Percentiles rank a stretch among this genome's conserved stretches.
Evolutionary conservation across 2,113 vertebrate genomes (phyloP).

Genomic region (Thermophis baileyi): DNA sequence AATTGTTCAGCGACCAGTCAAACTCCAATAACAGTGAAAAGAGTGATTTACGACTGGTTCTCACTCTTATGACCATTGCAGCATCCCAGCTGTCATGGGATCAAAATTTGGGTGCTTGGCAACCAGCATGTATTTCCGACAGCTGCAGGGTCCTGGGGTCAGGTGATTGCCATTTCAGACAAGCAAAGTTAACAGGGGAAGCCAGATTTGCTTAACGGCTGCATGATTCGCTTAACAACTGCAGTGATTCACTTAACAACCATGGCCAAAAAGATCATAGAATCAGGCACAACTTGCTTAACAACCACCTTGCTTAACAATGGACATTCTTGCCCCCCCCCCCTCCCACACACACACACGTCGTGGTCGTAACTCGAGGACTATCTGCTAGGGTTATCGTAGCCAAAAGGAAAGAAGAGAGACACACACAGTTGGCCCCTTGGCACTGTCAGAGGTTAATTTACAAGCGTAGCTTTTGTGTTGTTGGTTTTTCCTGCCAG

Average conservation of each 20-base stretch:
- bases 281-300: not conserved
- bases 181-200: too few relatives aligned
- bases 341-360: too few relatives aligned
- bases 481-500: conserved; percentile 32
- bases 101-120: not conserved
- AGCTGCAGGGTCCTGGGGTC: not conserved
- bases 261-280: too few relatives aligned
- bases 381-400: not conserved
- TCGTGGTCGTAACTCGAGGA: not conserved
- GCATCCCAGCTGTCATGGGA: too few relatives aligned
- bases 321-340: not conserved
- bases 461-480: conserved; percentile 23
- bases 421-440: conserved; percentile 43
- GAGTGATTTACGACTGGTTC: too few relatives aligned
- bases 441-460: conserved; percentile 34
- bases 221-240: too few relatives aligned
- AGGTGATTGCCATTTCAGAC: not conserved
- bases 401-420: not conserved
- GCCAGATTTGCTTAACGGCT: too few relatives aligned
- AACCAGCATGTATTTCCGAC: not conserved
- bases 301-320: not conserved
- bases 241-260: too few relatives aligned
- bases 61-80: too few relatives aligned
- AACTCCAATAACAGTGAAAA: too few relatives aligned
- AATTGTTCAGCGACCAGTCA: too few relatives aligned